Base-by-base conservation (phyloP, 2,888 invertebrate species). In the Spodoptera littoralis region DNA sequence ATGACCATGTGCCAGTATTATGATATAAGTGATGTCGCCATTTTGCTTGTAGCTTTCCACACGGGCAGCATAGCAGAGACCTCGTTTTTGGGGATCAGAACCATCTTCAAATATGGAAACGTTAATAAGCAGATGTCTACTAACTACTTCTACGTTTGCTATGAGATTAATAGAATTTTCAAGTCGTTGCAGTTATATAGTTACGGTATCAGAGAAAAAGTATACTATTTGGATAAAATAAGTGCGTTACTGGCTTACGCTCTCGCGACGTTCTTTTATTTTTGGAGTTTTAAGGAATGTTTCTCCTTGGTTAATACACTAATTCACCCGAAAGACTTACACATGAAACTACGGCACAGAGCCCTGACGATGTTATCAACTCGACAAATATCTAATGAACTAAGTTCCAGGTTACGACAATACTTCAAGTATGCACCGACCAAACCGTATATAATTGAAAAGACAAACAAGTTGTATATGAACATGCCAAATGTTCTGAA, bases 101-200 rank as follows among this genome's bases (percentile, higher is more conserved):
- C 50, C 13, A 27, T n/a, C 6, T 4, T 36, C 11, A 51, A 22
- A 8, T 70, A 70, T 13, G 43, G 48, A 0, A 3, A 4, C n/a
- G 27, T 27, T 27, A 27, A 2, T 0, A 27, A 2, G 3, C 3
- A 27, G 3, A 2, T 27, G 27, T 27, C 27, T 27, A 27, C 60
- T 0, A 51, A 60, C n/a, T 50, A 45, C 4, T 30, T 58, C 6
- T 69, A 76, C 11, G 18, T 79, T 4, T 59, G 65, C 11, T 50
- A 70, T 4, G 79, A 83, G 8, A 56, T 84, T 11, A 66, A 74
- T 8, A 81, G 82, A 13, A 71, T 85, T 3, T 71, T 80, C 6
- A 86, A 81, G 22, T 78, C 81, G 4, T 58, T 86, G 5, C 65
- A 84, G 3, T 61, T 86, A 4, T 87, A 81, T 13, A 82, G 77